Conservation (phyloP, 1,140 invertebrate genomes). For the Drosophila azteca region DNA sequence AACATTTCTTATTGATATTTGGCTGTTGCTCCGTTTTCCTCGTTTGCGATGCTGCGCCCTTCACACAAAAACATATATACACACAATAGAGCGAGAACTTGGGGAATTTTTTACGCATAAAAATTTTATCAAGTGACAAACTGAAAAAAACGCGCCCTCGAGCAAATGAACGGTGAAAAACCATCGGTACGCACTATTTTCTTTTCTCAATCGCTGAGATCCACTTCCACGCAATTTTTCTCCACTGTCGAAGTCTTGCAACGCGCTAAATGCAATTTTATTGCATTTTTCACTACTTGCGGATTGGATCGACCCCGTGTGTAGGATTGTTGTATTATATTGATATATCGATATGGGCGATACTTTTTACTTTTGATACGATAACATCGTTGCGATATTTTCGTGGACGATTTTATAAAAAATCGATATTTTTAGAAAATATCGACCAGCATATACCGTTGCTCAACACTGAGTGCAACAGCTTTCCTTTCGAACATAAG, state of each 20-base stretch:
- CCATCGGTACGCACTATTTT: slow-evolving; percentile 18
- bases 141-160: slow-evolving; percentile 16
- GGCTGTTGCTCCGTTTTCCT: slow-evolving; percentile 24
- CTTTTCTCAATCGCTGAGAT: slow-evolving; percentile 13
- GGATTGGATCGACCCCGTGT: no score
- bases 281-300: slow-evolving; percentile 26
- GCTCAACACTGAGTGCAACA: no score
- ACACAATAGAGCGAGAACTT: slow-evolving; percentile 38
- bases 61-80: slow-evolving; percentile 53
- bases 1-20: slow-evolving; percentile 11
- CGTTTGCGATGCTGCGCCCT: slow-evolving; percentile 68
- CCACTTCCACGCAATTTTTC: slow-evolving; percentile 33
- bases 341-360: no score
- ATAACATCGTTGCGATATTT: no score
- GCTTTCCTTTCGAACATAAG: no score
- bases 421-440: no score
- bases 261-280: slow-evolving; percentile 45
- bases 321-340: no score
- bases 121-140: slow-evolving; percentile 43
- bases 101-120: slow-evolving; percentile 49
- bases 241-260: slow-evolving; percentile 17
- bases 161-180: slow-evolving; percentile 48
- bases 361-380: no score
- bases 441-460: no score
- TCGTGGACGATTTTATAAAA: no score